Conservation (phyloP, 2,113 vertebrate genomes). For the Nematolebias whitei region DNA sequence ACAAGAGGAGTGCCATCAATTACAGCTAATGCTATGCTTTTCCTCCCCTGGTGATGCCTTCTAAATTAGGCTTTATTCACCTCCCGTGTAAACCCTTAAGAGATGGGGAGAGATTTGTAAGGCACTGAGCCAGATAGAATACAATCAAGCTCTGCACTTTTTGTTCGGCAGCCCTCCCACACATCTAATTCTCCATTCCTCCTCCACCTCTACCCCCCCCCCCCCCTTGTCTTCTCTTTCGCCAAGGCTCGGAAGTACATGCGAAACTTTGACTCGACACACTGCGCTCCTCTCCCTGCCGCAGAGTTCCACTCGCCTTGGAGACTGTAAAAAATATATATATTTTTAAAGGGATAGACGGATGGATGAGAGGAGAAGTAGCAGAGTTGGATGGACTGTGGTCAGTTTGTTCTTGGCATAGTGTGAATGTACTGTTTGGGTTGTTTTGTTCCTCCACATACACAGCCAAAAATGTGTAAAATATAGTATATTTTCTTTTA, state of each 20-base stretch:
- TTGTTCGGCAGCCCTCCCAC: slow-evolving; percentile 58
- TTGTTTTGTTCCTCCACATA: not conserved
- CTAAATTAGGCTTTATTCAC: slow-evolving; percentile 66
- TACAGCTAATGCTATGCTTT: slow-evolving; percentile 69
- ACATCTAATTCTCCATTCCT: slow-evolving; percentile 50
- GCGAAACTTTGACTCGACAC: slow-evolving; percentile 88
- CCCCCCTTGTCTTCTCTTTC: slow-evolving; percentile 22
- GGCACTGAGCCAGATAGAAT: slow-evolving; percentile 48
- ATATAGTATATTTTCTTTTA: slow-evolving; percentile 21
- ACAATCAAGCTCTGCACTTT: slow-evolving; percentile 65
- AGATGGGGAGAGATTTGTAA: slow-evolving; percentile 53
- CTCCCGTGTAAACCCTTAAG: slow-evolving; percentile 56
- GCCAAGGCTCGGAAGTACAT: slow-evolving; percentile 89
- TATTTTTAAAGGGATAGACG: not conserved
- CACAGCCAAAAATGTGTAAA: slow-evolving; percentile 23
- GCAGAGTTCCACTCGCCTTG: slow-evolving; percentile 86
- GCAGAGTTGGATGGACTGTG: slow-evolving; percentile 36
- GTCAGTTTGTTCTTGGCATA: slow-evolving; percentile 41
- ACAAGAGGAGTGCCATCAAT: slow-evolving; percentile 75
- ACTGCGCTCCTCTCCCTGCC: slow-evolving; percentile 88
- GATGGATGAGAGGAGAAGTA: slow-evolving; percentile 22
- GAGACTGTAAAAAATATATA: slow-evolving; percentile 78
- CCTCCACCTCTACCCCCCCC: slow-evolving; percentile 17
- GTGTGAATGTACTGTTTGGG: slow-evolving; percentile 49
- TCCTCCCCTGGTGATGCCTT: slow-evolving; percentile 59